Conservation (phyloP, 2,888 invertebrate species). For the Drosophila mimica region DNA sequence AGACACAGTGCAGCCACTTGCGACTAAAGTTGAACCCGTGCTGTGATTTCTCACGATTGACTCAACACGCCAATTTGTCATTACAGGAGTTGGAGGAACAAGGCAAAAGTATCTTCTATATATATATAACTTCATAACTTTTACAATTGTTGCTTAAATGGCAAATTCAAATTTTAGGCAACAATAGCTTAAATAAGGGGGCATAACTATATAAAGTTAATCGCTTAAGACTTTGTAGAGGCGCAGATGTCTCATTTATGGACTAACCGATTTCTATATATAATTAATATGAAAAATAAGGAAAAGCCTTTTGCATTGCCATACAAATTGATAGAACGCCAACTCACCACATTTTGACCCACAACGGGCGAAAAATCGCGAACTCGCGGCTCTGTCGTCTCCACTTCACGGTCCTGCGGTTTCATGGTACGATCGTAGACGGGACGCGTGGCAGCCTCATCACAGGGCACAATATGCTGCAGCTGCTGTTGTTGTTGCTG, state of each 20-base stretch:
- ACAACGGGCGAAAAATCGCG: constrained; percentile 88
- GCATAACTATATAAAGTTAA: not conserved
- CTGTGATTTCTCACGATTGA: constrained; percentile 11
- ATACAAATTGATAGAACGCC: not conserved
- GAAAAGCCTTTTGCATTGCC: not conserved
- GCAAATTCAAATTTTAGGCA: not conserved
- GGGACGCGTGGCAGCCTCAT: constrained; percentile 81
- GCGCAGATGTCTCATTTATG: not conserved
- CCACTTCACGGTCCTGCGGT: constrained; percentile 83
- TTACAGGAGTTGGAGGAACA: not conserved
- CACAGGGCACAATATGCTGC: not conserved
- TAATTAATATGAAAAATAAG: not conserved
- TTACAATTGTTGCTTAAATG: not conserved
- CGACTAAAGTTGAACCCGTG: constrained; percentile 78
- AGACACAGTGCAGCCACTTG: constrained; percentile 82
- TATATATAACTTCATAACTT: not conserved
- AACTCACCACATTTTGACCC: constrained; percentile 86
- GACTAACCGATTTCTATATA: not conserved
- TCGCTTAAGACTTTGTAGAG: not conserved
- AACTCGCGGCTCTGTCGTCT: constrained; percentile 79
- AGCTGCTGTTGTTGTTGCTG: not conserved
- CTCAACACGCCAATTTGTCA: not conserved
- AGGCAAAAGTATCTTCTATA: not conserved
- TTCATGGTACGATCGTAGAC: constrained; percentile 88
- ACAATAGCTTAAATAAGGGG: not conserved